These are phyloP conservation scores for Cassiopea xamachana DNA, from an alignment of 30 jellyfish, hydroid and myxozoan species.

Conservation along the genomic window DNA sequence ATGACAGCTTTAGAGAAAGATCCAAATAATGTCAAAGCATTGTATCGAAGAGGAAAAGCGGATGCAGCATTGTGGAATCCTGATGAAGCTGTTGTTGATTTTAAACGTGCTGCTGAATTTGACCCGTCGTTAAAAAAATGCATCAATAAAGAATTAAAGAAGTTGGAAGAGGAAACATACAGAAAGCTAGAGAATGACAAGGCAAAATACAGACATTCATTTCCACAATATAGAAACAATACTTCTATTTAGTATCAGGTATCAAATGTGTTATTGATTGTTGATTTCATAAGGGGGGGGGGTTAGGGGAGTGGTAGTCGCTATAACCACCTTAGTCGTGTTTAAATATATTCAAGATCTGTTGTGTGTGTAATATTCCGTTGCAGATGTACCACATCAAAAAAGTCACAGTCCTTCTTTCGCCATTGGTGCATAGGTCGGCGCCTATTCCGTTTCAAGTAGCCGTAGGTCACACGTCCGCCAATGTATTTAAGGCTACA, in stretches of 20 bases:
- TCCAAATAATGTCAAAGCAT: slow-evolving; percentile 88
- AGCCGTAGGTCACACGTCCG: too few species aligned
- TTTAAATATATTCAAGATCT: too few species aligned
- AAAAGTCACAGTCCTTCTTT: too few species aligned
- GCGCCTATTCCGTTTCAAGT: too few species aligned
- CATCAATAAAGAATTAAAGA: slow-evolving; percentile 73
- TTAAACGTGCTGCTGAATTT: slow-evolving; percentile 70
- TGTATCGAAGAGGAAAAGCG: slow-evolving; percentile 95
- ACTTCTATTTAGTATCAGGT: not conserved
- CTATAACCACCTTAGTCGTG: too few species aligned
- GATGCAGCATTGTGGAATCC: slow-evolving; percentile 90
- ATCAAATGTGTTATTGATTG: too few species aligned
- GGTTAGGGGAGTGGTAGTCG: too few species aligned
- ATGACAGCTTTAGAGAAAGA: slow-evolving; percentile 90
- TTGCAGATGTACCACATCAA: too few species aligned
- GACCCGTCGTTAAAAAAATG: slow-evolving; percentile 76
- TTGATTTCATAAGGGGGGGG: too few species aligned
- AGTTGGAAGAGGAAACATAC: slow-evolving; percentile 67
- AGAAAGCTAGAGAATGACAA: slow-evolving; percentile 73
- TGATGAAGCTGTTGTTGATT: slow-evolving; percentile 80
- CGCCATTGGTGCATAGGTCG: too few species aligned
- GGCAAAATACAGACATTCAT: slow-evolving; percentile 66
- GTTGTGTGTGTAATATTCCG: too few species aligned
- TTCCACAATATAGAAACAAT: slow-evolving; percentile 1
- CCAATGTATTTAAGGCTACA: too few species aligned